A percentile compares a stretch with the other conserved stretches of the same genome.
These are phyloP conservation scores for Cephus sareptanus DNA, from an alignment of 2,888 invertebrate genomes.

Conservation along the genomic window DNA sequence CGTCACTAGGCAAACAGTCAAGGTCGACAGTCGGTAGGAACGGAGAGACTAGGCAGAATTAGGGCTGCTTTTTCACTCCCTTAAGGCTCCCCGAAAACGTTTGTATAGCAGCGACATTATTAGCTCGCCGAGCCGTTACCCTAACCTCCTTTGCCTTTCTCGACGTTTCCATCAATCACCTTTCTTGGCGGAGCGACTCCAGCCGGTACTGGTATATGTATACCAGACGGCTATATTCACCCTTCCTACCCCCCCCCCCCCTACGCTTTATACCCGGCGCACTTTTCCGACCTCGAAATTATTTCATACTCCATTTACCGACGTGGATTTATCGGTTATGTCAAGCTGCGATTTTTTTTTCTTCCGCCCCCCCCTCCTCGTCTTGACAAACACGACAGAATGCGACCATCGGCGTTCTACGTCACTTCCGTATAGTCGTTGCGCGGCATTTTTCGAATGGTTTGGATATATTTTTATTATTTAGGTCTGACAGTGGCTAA, in stretches of 20 bases:
- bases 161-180: constrained; percentile 23
- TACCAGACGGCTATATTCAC: not conserved
- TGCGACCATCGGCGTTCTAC: not conserved
- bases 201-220: constrained; percentile 8
- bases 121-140: constrained; percentile 11
- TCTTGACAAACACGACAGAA: not conserved
- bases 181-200: constrained; percentile 8
- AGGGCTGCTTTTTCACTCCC: not conserved
- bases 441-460: not conserved
- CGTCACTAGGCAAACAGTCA: not conserved
- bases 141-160: constrained; percentile 8
- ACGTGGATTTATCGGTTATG: constrained; percentile 16
- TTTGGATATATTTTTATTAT: not conserved
- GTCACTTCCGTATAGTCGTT: not conserved
- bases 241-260: not conserved
- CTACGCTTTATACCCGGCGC: constrained; percentile 6
- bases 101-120: constrained; percentile 15
- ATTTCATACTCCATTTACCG: constrained; percentile 23
- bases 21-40: not conserved
- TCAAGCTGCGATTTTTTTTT: not conserved
- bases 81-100: not conserved
- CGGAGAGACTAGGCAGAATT: not conserved
- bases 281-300: constrained; percentile 18
- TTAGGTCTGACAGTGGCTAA: not conserved
- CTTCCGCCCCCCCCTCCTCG: not conserved